A percentile compares a stretch with the other conserved stretches of the same genome.
phyloP scores from a whole-genome alignment of 2,888 invertebrate species.

The Griposia aprilina region DNA sequence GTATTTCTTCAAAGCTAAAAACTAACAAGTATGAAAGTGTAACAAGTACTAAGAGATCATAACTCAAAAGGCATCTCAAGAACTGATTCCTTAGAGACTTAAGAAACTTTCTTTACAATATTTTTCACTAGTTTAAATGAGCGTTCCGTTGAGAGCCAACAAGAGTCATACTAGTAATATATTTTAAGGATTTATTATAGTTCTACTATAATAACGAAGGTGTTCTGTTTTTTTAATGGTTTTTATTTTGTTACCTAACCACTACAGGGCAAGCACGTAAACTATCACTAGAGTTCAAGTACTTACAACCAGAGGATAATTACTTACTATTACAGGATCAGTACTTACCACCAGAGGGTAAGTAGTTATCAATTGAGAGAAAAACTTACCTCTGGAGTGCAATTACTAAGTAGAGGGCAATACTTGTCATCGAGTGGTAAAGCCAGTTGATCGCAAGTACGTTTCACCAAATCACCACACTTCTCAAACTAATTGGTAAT shows the following conservation, averaged over 20 bases:
- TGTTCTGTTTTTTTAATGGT: not conserved
- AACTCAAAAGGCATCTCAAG: constrained; percentile 30
- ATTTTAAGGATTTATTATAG: not conserved
- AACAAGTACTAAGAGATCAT: constrained; percentile 20
- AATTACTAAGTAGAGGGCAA: not conserved
- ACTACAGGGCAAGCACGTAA: not conserved
- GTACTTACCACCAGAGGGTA: not conserved
- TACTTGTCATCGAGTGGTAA: too few species aligned
- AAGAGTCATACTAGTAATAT: not conserved
- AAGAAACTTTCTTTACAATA: constrained; percentile 13
- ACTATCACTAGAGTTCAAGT: not conserved
- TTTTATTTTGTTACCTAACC: too few species aligned
- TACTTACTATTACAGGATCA: not conserved
- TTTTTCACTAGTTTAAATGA: constrained; percentile 48
- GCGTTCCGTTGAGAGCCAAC: constrained; percentile 30
- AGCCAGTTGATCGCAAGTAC: not conserved
- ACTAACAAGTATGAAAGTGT: not conserved
- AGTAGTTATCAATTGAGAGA: not conserved
- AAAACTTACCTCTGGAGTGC: too few species aligned
- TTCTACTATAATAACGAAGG: not conserved
- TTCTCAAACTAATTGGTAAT: not conserved
- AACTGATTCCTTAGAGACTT: constrained; percentile 17
- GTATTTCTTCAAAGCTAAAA: not conserved
- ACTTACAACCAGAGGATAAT: not conserved
- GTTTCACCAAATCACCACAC: too few species aligned